Percentiles rank a stretch among this genome's conserved stretches.
phyloP scores from a whole-genome alignment of 2,797 vertebrate species.

The Myotis pilosus region DNA sequence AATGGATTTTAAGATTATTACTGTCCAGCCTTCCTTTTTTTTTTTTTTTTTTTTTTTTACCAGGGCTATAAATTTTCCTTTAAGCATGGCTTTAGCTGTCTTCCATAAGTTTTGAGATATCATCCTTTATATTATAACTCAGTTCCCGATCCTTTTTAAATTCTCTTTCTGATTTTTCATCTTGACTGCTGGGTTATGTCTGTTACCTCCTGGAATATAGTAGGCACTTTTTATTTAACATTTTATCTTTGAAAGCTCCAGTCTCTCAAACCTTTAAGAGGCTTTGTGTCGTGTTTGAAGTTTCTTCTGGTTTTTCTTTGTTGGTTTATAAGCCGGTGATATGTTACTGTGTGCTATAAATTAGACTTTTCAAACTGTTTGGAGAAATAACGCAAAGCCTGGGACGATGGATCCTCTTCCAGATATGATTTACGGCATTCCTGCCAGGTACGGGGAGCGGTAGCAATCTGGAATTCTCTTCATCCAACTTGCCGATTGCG shows the following conservation, averaged over 20 bases:
- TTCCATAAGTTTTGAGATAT: neutral
- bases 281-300: neutral
- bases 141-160: neutral
- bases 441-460: neutral
- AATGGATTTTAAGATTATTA: neutral
- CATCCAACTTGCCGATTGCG: neutral
- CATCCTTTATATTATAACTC: neutral
- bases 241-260: neutral
- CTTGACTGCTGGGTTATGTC: neutral
- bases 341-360: neutral
- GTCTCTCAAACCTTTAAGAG: neutral
- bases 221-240: neutral
- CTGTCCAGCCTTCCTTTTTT: neutral
- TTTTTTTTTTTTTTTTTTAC: too few relatives aligned
- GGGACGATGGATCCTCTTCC: neutral
- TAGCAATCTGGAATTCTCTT: slow-evolving; percentile 19
- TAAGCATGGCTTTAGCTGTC: neutral
- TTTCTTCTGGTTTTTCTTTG: neutral
- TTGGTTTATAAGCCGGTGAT: neutral
- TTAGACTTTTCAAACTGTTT: neutral
- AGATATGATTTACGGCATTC: neutral
- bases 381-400: neutral
- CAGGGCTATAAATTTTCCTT: neutral
- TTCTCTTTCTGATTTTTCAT: neutral
- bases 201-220: neutral